Evolutionary conservation across 2,888 invertebrate species (phyloP), one percentile per base, ranked within the genome.

Genomic region (Aphidoletes aphidimyza): DNA sequence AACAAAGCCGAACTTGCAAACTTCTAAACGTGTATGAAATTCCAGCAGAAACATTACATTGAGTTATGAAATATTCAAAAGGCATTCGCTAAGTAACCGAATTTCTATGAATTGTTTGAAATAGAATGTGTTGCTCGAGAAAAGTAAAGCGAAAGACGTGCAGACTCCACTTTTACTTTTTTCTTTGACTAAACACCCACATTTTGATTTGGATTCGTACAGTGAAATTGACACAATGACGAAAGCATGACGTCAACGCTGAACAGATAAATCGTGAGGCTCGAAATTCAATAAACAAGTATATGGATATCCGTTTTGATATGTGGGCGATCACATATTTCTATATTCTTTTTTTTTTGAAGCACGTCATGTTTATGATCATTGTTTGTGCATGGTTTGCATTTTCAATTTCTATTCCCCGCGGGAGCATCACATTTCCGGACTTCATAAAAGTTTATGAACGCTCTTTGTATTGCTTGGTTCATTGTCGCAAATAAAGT

Each of bases 211-310:
- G 54, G 22, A 11, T 22, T 3, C 14, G 11, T 17, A 69, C 17
- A 17, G 17, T 30, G 69, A 69, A 69, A 69, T 69, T 69, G 69
- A 54, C 22, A 42, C 14, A 14, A 42, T 54, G 54, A 30, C 69
- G 69, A 69, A 69, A 69, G 69, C 69, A 69, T 69, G 69, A 69
- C 69, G 69, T 69, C 69, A 69, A 69, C 14, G 30, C 69, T 30
- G 14, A 9, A 42, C 6, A 69, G 14, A 34, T 30, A 1, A 3
- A 11, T 3, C 19, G 69, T 9, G 26, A 69, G 30, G 26, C 69
- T 30, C 30, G n/a, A 69, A 69, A 22, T 54, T 54, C 54, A 54
- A 54, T 54, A 54, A 22, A 22, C n/a, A 8, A 47, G 17, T 47
- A 2, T 47, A 47, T 54, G 26, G 69, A 30, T 34, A 69, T 69